These are phyloP conservation scores for Archivesica marissinica DNA, from an alignment of 1,140 invertebrate genomes.

Conservation along the genomic window DNA sequence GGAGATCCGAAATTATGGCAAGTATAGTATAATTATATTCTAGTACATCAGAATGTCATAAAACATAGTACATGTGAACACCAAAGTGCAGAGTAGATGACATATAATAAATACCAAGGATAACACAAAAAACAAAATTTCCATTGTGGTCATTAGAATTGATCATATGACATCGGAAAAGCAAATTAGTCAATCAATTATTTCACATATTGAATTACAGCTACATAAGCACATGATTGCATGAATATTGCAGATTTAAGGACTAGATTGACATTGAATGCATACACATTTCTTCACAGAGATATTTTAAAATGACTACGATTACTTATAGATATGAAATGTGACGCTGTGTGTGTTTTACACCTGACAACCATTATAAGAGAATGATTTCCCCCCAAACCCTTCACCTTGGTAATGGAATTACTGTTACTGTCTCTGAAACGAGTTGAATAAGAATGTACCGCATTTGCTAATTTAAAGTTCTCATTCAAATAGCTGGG, in stretches of 20 bases:
- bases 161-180: not conserved
- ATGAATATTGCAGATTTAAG: not conserved
- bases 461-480: not conserved
- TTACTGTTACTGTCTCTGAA: constrained; percentile 4
- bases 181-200: not conserved
- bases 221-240: not conserved
- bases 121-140: not conserved
- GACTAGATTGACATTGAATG: constrained; percentile 11
- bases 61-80: not conserved
- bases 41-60: too few relatives aligned
- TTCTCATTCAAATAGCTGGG: constrained; percentile 11
- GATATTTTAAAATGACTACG: constrained; percentile 3
- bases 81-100: not conserved
- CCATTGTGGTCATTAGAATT: not conserved
- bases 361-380: not conserved
- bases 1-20: too few relatives aligned
- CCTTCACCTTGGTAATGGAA: constrained; percentile 7
- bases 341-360: constrained; percentile 15
- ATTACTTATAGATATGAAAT: not conserved
- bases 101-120: not conserved
- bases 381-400: constrained; percentile 13
- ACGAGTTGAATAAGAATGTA: not conserved
- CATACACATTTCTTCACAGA: not conserved
- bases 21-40: too few relatives aligned
- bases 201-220: not conserved